phyloP scores from a whole-genome alignment of 2,113 vertebrate species.

The Lophotis ruficrista region DNA sequence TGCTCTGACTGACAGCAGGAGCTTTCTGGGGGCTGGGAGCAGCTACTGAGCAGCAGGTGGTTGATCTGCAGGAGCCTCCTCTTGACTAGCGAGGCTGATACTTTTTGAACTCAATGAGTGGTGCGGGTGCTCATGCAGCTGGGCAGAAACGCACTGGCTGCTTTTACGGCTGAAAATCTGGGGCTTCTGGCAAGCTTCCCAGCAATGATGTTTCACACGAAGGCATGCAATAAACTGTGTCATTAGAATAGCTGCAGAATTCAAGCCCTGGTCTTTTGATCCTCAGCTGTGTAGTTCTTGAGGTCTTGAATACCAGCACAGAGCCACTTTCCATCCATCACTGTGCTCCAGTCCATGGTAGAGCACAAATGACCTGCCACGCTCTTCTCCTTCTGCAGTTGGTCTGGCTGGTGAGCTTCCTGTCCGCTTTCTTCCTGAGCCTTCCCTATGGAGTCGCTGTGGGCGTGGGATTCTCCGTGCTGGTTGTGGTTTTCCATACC shows the following conservation, averaged over 20 bases:
- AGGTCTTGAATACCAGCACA: not conserved
- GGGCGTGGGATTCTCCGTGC: conserved; percentile 88
- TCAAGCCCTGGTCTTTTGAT: not conserved
- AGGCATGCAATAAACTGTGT: not conserved
- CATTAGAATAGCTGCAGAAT: not conserved
- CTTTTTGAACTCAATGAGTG: accelerated
- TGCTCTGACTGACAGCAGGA: not conserved
- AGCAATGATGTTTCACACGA: not conserved
- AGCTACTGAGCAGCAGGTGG: not conserved
- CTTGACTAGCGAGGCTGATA: not conserved
- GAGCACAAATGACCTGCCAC: not conserved
- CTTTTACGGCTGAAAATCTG: not conserved
- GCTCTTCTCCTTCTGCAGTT: conserved; percentile 72
- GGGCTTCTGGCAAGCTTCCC: conserved; percentile 10
- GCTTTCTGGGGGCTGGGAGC: not conserved
- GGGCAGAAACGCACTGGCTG: not conserved
- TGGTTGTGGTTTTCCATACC: conserved; percentile 92
- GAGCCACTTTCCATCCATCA: not conserved
- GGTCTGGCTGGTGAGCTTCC: conserved; percentile 92
- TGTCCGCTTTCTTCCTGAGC: conserved; percentile 91
- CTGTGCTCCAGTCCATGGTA: accelerated
- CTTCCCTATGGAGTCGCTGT: conserved; percentile 90
- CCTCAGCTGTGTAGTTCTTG: not conserved
- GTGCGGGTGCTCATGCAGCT: accelerated
- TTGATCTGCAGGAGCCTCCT: not conserved